Evolutionary conservation across 2,113 vertebrate species (phyloP).

Genomic region (Xenopus laevis): DNA sequence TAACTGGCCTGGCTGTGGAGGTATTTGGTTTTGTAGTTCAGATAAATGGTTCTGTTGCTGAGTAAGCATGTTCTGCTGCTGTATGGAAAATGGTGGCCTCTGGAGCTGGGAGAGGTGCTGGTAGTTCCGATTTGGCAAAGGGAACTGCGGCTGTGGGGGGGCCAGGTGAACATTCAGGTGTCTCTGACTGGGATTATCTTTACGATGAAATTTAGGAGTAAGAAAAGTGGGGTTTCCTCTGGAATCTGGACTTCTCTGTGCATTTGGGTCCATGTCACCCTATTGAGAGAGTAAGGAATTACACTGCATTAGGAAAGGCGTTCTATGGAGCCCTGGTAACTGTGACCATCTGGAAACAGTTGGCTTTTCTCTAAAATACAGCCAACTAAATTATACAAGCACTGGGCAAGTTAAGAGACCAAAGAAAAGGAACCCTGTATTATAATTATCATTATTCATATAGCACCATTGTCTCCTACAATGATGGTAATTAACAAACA

Average conservation of each 20-base stretch:
- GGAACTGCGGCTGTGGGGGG: constrained; percentile 76
- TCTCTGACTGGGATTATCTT: constrained; percentile 83
- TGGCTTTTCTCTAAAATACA: too few relatives aligned
- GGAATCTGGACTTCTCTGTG: constrained; percentile 83
- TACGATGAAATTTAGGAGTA: constrained; percentile 81
- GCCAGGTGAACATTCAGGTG: constrained; percentile 84
- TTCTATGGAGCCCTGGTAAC: too few relatives aligned
- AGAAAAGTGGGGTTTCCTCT: constrained; percentile 74
- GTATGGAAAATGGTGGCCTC: constrained; percentile 79
- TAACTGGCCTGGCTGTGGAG: constrained; percentile 71
- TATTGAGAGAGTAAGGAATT: constrained; percentile 47
- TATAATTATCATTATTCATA: too few relatives aligned
- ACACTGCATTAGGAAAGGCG: not conserved
- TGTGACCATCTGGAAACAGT: too few relatives aligned
- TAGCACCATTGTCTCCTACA: too few relatives aligned
- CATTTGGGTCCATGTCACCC: constrained; percentile 79
- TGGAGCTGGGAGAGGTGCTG: constrained; percentile 79
- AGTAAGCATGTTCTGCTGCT: constrained; percentile 64
- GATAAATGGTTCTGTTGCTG: constrained; percentile 68
- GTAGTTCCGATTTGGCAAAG: constrained; percentile 71
- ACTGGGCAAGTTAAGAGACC: too few relatives aligned
- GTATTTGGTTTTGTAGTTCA: constrained; percentile 65
- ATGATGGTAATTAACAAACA: too few relatives aligned
- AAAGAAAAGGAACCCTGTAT: too few relatives aligned
- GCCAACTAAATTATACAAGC: too few relatives aligned